Conservation (phyloP, 2,797 vertebrate species). For the Galaxias olidus region DNA sequence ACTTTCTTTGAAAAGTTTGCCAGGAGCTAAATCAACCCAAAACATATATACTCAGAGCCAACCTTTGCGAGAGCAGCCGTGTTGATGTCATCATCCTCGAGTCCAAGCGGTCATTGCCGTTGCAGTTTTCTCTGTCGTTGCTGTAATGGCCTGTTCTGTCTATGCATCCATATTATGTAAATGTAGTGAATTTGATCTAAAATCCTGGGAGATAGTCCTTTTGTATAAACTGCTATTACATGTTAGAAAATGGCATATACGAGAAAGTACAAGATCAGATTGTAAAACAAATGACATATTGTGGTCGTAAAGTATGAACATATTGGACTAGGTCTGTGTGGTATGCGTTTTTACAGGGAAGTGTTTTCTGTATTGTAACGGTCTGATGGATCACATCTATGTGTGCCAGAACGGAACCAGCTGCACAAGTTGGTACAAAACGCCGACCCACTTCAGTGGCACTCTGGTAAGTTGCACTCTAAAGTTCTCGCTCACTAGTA, state of each 20-base stretch:
- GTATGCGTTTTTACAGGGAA: constrained; percentile 84
- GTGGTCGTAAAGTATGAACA: no score
- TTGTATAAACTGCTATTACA: no score
- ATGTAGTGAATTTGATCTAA: no score
- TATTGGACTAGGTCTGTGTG: background rate
- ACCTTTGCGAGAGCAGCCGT: constrained; percentile 19
- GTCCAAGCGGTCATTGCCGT: constrained; percentile 45
- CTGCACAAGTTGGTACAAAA: constrained; percentile 88
- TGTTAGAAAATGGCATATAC: no score
- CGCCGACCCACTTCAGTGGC: constrained; percentile 86
- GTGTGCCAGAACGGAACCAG: constrained; percentile 85
- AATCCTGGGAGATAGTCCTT: no score
- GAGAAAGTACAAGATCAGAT: no score
- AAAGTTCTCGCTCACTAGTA: background rate
- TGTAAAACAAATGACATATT: no score
- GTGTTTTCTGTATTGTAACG: constrained; percentile 94
- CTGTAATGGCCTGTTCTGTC: constrained; percentile 18
- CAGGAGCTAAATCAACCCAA: constrained; percentile 19
- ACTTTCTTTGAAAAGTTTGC: constrained; percentile 8
- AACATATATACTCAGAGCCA: constrained; percentile 37
- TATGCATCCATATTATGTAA: background rate
- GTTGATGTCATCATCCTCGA: constrained; percentile 25
- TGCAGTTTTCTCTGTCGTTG: constrained; percentile 24
- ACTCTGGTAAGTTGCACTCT: constrained; percentile 79
- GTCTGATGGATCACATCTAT: constrained; percentile 92